Evolutionary conservation across 2,888 invertebrate genomes (phyloP).

Genomic region (Poecilus cupreus): DNA sequence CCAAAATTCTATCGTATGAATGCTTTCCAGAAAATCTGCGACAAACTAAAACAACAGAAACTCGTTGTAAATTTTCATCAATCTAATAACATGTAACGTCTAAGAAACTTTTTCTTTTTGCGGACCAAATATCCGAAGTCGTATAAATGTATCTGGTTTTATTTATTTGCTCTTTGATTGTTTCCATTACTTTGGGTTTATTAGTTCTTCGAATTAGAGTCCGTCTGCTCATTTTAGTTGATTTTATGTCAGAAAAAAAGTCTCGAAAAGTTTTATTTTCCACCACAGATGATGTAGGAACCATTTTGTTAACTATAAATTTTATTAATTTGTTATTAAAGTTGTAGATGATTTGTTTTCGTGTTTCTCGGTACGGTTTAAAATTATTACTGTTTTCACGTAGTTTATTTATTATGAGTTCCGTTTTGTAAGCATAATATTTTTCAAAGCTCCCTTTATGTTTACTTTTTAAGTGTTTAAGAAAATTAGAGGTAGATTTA

Average conservation of each 20-base stretch:
- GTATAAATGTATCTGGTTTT: background rate
- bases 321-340: background rate
- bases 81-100: conserved; percentile 2
- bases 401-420: background rate
- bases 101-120: conserved; percentile 30
- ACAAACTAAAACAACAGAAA: conserved; percentile 1
- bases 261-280: background rate
- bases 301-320: background rate
- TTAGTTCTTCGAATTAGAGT: no score
- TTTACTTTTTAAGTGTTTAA: background rate
- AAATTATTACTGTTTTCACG: background rate
- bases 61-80: background rate
- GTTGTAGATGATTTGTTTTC: background rate
- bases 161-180: background rate
- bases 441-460: background rate
- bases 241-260: no score
- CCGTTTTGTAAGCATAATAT: no score
- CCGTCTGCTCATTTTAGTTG: no score
- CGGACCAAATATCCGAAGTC: conserved; percentile 9
- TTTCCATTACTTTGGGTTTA: background rate
- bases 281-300: background rate
- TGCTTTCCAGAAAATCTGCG: background rate
- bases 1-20: background rate
- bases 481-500: background rate
- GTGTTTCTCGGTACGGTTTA: background rate